Percentiles rank a stretch among this genome's conserved stretches.
These are phyloP conservation scores for Melanophora roralis DNA, from an alignment of 2,888 invertebrate genomes.

Conservation along the genomic window DNA sequence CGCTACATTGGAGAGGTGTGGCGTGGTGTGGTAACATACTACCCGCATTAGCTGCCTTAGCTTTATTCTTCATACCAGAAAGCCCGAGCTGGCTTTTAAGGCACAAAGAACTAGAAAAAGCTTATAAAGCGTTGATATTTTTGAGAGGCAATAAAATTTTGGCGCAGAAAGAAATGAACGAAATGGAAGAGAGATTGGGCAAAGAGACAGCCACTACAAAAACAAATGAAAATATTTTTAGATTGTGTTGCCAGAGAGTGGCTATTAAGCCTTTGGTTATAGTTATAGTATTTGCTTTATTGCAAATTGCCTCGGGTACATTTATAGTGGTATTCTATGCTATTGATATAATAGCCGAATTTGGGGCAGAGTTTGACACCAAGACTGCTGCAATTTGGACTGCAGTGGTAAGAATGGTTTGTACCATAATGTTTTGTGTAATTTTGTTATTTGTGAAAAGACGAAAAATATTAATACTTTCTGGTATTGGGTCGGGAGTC, in stretches of 20 bases:
- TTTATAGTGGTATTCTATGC: conserved; percentile 89
- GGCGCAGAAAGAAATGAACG: conserved; percentile 81
- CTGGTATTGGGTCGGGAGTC: conserved; percentile 82
- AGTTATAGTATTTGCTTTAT: conserved; percentile 84
- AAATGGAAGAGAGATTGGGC: conserved; percentile 80
- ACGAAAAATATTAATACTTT: conserved; percentile 82
- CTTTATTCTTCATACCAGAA: conserved; percentile 83
- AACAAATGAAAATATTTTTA: conserved; percentile 78
- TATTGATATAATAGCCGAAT: conserved; percentile 83
- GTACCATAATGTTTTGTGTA: conserved; percentile 83
- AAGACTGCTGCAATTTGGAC: conserved; percentile 83
- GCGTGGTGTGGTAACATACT: conserved; percentile 81
- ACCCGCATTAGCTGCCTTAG: conserved; percentile 80
- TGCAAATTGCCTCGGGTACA: conserved; percentile 86
- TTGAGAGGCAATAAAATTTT: conserved; percentile 80
- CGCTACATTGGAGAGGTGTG: conserved; percentile 84
- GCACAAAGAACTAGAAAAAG: conserved; percentile 79
- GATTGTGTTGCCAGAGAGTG: conserved; percentile 79
- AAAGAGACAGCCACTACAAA: conserved; percentile 78
- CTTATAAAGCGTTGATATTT: conserved; percentile 80
- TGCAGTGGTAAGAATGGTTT: conserved; percentile 82
- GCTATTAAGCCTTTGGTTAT: conserved; percentile 85
- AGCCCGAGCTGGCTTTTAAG: conserved; percentile 86
- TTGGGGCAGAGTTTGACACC: conserved; percentile 78
- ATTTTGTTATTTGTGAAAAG: conserved; percentile 82